Conservation (phyloP, 2,888 invertebrate genomes). For the Selenia dentaria region DNA sequence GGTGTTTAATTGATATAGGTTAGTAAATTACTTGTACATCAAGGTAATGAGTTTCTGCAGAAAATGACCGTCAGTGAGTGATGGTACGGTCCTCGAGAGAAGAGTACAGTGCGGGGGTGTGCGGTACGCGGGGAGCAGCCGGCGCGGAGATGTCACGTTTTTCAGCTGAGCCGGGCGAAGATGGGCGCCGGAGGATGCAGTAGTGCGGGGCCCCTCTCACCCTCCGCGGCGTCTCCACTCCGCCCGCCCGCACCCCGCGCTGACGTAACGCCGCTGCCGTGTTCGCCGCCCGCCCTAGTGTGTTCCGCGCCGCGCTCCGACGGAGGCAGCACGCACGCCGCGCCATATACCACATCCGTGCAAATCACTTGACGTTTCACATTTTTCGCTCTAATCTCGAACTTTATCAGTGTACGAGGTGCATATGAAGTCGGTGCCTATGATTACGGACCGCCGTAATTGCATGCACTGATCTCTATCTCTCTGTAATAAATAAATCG, state of each 20-base stretch:
- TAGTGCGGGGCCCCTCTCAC: conserved; percentile 66
- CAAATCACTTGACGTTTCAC: conserved; percentile 78
- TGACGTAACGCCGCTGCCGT: conserved; percentile 82
- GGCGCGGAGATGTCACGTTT: conserved; percentile 72
- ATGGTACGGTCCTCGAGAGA: conserved; percentile 44
- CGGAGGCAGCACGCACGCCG: conserved; percentile 68
- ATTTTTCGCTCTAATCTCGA: conserved; percentile 66
- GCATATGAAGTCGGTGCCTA: conserved; percentile 61
- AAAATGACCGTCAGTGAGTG: conserved; percentile 58
- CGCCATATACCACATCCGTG: conserved; percentile 69
- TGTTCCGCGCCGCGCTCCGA: conserved; percentile 79
- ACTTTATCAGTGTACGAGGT: conserved; percentile 73
- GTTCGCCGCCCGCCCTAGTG: conserved; percentile 80
- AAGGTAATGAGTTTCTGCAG: conserved; percentile 57
- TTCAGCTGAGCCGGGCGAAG: conserved; percentile 68
- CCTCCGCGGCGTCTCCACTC: conserved; percentile 33
- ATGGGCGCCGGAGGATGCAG: conserved; percentile 77
- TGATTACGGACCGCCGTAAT: conserved; percentile 44
- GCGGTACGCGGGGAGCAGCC: conserved; percentile 44
- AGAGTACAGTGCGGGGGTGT: conserved; percentile 24
- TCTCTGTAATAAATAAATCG: conserved; percentile 45
- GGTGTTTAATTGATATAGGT: too few species aligned
- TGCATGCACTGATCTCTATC: conserved; percentile 38
- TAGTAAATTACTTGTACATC: conserved; percentile 37
- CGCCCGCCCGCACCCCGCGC: conserved; percentile 64